Percentiles rank a stretch among this genome's conserved stretches.
Evolutionary conservation across 2,888 invertebrate species (phyloP).

Genomic region (Cheilosia vernalis): DNA sequence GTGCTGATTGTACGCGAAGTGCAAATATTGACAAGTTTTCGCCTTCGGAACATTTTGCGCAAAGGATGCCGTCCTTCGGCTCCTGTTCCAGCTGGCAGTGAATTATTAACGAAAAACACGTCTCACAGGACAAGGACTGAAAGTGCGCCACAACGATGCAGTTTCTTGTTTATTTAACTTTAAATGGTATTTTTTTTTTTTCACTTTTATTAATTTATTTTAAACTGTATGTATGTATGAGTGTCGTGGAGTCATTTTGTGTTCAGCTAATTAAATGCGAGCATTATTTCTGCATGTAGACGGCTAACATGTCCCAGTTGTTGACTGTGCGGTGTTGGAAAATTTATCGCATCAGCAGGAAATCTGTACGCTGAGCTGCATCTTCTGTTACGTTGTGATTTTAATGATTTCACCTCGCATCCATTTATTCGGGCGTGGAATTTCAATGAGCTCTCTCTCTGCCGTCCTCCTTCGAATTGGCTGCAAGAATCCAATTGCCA

Average conservation of each 20-base stretch:
- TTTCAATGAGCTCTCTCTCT: conserved; percentile 42
- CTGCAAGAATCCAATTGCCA: conserved; percentile 67
- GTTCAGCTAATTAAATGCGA: conserved; percentile 56
- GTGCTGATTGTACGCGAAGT: conserved; percentile 56
- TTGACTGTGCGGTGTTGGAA: neutral
- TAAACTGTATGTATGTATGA: conserved; percentile 27
- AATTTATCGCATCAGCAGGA: conserved; percentile 53
- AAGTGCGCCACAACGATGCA: conserved; percentile 33
- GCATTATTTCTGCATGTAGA: conserved; percentile 5
- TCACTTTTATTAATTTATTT: neutral
- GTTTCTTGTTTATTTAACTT: conserved; percentile 40
- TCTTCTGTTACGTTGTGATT: conserved; percentile 5
- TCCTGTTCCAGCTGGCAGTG: conserved; percentile 24
- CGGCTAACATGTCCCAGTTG: neutral
- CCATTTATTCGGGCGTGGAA: conserved; percentile 35
- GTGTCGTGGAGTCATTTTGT: conserved; percentile 33
- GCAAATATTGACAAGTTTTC: conserved; percentile 65
- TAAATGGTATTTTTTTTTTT: conserved; percentile 41
- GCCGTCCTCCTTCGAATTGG: conserved; percentile 40
- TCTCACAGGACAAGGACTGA: conserved; percentile 48
- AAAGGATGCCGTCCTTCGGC: conserved; percentile 43
- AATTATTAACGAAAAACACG: conserved; percentile 51
- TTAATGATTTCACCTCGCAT: conserved; percentile 24
- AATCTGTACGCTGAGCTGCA: conserved; percentile 17
- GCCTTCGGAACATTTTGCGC: conserved; percentile 13